Evolutionary conservation across 92 coral and sea anemone genomes (phyloP).

Genomic region (Epizoanthus illoricatus): DNA sequence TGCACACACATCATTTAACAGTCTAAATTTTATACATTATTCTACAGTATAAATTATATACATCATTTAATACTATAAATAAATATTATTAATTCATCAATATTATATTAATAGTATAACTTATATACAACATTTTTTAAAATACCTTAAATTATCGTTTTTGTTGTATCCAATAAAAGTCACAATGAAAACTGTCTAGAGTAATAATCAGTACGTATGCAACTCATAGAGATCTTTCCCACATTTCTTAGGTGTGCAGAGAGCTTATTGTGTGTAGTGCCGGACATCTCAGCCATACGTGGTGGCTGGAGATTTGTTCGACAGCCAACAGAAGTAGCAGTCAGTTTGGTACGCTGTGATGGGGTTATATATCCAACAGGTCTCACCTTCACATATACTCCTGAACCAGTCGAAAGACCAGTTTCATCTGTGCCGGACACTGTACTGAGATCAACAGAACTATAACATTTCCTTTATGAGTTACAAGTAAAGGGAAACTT

Average conservation of each 20-base stretch:
- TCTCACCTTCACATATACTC: constrained; percentile 97
- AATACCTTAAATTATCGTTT: too few relatives aligned
- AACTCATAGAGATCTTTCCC: not conserved
- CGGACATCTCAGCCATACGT: constrained; percentile 96
- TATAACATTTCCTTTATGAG: constrained; percentile 21
- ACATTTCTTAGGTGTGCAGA: constrained; percentile 77
- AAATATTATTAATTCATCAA: too few relatives aligned
- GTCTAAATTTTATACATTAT: too few relatives aligned
- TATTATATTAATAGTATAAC: too few relatives aligned
- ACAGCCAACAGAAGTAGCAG: constrained; percentile 96
- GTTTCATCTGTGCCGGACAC: constrained; percentile 68
- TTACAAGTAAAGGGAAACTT: not conserved
- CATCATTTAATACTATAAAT: too few relatives aligned
- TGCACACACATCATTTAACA: too few relatives aligned
- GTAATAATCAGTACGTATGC: too few relatives aligned
- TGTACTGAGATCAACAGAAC: constrained; percentile 57
- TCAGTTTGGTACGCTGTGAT: constrained; percentile 92
- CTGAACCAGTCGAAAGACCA: constrained; percentile 96
- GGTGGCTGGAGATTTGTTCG: constrained; percentile 99
- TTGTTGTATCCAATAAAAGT: too few relatives aligned
- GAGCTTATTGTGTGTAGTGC: constrained; percentile 94
- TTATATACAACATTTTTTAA: too few relatives aligned
- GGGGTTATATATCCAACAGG: constrained; percentile 97
- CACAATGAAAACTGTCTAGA: too few relatives aligned
- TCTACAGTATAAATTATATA: too few relatives aligned